Conservation (phyloP, 2,797 vertebrate species). For the Darevskia nairensis region DNA sequence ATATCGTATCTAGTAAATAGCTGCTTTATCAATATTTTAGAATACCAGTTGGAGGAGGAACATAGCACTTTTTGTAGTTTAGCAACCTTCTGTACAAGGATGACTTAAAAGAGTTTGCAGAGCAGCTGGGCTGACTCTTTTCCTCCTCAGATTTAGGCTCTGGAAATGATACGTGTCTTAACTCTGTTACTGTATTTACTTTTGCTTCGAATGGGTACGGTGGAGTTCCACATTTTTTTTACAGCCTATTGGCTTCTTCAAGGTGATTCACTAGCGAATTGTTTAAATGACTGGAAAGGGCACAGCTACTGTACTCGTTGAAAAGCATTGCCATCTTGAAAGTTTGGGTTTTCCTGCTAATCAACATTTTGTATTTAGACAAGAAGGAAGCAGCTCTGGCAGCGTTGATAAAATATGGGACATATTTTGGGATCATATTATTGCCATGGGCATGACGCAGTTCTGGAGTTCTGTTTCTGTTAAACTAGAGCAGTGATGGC, state of each 20-base stretch:
- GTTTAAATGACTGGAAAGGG: neutral
- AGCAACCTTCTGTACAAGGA: conserved; percentile 20
- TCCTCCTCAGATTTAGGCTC: neutral
- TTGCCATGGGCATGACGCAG: neutral
- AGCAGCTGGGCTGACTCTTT: neutral
- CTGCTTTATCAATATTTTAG: conserved; percentile 59
- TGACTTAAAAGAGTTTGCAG: neutral
- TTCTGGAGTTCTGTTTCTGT: too few relatives aligned
- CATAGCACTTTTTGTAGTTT: conserved; percentile 8
- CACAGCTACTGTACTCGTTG: neutral
- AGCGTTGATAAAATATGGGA: neutral
- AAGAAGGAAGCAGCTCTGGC: neutral
- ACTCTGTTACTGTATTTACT: neutral
- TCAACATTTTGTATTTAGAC: too few relatives aligned
- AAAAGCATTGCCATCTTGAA: neutral
- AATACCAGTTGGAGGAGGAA: conserved; percentile 29
- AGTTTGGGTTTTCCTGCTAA: neutral
- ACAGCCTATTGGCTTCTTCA: neutral
- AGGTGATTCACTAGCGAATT: neutral
- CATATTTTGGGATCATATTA: neutral
- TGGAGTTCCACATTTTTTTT: neutral
- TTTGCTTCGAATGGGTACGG: neutral
- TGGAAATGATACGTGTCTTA: neutral
- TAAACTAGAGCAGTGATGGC: too few relatives aligned
- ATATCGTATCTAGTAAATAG: neutral